A percentile compares a stretch with the other conserved stretches of the same genome.
Evolutionary conservation across 2,113 vertebrate species (phyloP).

Genomic region (Gadus chalcogrammus): DNA sequence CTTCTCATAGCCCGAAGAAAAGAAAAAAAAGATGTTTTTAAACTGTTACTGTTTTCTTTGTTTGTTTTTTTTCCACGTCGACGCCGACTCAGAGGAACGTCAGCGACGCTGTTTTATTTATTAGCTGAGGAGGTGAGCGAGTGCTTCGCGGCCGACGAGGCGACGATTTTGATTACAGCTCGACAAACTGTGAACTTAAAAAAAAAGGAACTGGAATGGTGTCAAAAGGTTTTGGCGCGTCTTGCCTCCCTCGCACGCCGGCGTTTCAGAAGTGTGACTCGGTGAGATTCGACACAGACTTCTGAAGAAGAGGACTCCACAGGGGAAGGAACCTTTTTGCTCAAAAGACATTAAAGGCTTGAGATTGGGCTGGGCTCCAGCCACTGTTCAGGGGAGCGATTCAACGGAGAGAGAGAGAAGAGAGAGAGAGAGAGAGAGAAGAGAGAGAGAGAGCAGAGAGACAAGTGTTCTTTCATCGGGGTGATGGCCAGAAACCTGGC

Average conservation of each 20-base stretch:
- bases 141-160: conserved; percentile 39
- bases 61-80: too few relatives aligned
- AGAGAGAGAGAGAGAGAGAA: conserved; percentile 53
- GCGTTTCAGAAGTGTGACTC: too few relatives aligned
- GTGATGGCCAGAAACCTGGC: conserved; percentile 44
- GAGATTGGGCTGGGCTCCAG: not conserved
- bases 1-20: conserved; percentile 84
- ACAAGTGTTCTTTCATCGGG: conserved; percentile 55
- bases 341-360: not conserved
- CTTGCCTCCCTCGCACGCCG: conserved; percentile 54
- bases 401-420: not conserved
- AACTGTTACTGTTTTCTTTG: too few relatives aligned
- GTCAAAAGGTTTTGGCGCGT: conserved; percentile 61
- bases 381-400: not conserved
- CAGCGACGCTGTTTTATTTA: conserved; percentile 52
- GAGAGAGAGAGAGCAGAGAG: conserved; percentile 3
- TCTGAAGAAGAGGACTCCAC: conserved; percentile 57
- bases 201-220: conserved; percentile 48
- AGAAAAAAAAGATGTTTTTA: too few relatives aligned
- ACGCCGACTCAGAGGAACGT: not conserved
- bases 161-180: not conserved
- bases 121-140: conserved; percentile 47
- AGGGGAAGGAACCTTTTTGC: conserved; percentile 49
- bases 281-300: conserved; percentile 61
- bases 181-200: conserved; percentile 41